Evolutionary conservation across 1,140 invertebrate genomes (phyloP), one percentile per base, ranked within the genome.

Genomic region (Achatina immaculata): DNA sequence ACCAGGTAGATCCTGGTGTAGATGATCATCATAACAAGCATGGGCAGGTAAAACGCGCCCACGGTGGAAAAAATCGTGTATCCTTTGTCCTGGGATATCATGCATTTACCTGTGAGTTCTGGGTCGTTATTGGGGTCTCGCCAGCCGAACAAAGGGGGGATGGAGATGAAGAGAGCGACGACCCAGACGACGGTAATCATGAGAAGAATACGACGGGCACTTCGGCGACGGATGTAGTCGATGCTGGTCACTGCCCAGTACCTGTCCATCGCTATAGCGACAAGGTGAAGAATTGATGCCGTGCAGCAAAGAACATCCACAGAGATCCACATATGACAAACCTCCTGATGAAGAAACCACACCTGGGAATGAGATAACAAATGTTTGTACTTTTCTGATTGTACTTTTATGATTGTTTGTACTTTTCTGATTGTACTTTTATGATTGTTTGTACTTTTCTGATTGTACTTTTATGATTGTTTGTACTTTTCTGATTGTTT

Each of bases 231-330:
- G 86, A 97, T 97, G 93, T 99, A 98, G 92, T 97, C 96, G 77
- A 98, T 95, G 90, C 97, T 95, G 66, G 97, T 98, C 85, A 99
- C 96, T 78, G 96, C 96, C 97, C 97, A 98, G 91, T 98, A 99
- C 89, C 97, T 94, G 92, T 98, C 97, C 38, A 98, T 92, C 65
- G 97, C 96, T 81, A 98, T 98, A 78, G 96, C 96, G 24, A 98
- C 95, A n/a, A 98, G 93, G 92, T 98, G 96, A 16, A 98, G 92
- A 86, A 98, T 98, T 42, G 95, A 97, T 9, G 97, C 96, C 3
- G 97, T 98, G 90, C 97, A 98, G 89, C 96, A 97, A 0, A 98
- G 92, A 24, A 98, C 96, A 89, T 98, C 96, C 71, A 81, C 74
- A 11, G 73, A 81, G 48, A 76, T 71, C 65, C 73, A 81, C 74